These are phyloP conservation scores for Sciurus niger DNA, from an alignment of 2,113 vertebrate genomes.

Conservation along the genomic window DNA sequence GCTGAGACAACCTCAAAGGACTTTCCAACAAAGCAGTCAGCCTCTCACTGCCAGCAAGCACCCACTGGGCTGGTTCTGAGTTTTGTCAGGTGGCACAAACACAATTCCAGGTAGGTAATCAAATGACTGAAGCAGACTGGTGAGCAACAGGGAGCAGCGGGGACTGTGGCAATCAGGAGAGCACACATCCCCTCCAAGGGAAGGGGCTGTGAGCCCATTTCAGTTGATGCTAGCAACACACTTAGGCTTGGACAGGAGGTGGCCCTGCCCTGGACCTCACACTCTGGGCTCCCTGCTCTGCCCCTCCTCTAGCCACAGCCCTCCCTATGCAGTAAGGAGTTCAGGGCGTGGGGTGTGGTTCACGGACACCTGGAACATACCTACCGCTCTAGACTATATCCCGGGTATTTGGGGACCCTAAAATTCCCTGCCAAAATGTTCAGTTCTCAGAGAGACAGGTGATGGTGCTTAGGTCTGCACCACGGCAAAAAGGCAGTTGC, in stretches of 20 bases:
- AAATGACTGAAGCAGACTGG: neutral
- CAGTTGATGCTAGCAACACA: neutral
- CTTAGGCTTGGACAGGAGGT: neutral
- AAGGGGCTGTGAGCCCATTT: neutral
- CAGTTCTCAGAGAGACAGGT: neutral
- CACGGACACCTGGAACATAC: neutral
- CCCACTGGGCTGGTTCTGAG: neutral
- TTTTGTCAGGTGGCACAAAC: neutral
- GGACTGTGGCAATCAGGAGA: neutral
- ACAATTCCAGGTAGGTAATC: neutral
- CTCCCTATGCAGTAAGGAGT: neutral
- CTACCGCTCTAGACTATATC: neutral
- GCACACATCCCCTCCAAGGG: neutral
- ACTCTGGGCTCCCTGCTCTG: neutral
- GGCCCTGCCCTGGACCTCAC: neutral
- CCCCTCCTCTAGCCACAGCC: neutral
- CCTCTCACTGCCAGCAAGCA: neutral
- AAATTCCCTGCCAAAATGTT: neutral
- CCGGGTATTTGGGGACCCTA: neutral
- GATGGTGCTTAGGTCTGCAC: neutral
- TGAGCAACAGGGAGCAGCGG: neutral
- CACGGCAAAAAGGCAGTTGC: neutral
- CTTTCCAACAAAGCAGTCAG: neutral
- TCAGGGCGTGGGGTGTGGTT: fast-evolving
- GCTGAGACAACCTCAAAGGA: neutral